phyloP scores from a whole-genome alignment of 2,797 vertebrate genomes.

The Argya squamiceps region DNA sequence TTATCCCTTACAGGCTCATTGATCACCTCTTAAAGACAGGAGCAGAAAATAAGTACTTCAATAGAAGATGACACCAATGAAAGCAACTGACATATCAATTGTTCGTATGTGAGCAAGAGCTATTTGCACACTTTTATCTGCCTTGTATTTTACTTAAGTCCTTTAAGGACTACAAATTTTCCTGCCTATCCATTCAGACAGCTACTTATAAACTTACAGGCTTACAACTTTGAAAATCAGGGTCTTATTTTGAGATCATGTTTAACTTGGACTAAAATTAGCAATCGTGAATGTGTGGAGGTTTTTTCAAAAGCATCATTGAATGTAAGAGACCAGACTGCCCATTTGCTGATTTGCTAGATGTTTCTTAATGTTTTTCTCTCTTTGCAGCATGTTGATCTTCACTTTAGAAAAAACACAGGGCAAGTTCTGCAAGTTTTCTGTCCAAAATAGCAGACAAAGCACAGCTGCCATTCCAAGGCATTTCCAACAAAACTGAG shows the following conservation, averaged over 20 bases:
- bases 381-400: not conserved
- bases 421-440: not conserved
- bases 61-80: not conserved
- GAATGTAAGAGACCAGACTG: not conserved
- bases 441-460: not conserved
- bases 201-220: not conserved
- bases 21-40: not conserved
- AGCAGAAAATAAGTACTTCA: not conserved
- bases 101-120: not conserved
- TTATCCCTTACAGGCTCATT: not conserved
- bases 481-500: not conserved
- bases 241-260: not conserved
- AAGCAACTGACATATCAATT: not conserved
- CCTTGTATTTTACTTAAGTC: not conserved
- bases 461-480: conserved; percentile 2
- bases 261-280: not conserved
- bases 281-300: not conserved
- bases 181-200: not conserved
- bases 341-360: not conserved
- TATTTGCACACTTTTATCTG: not conserved
- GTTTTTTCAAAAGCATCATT: not conserved
- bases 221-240: not conserved
- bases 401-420: not conserved
- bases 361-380: not conserved
- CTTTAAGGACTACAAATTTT: not conserved